These are phyloP conservation scores for Pseudomyrmex pallidus DNA, from an alignment of 1,140 invertebrate species.

Conservation along the genomic window DNA sequence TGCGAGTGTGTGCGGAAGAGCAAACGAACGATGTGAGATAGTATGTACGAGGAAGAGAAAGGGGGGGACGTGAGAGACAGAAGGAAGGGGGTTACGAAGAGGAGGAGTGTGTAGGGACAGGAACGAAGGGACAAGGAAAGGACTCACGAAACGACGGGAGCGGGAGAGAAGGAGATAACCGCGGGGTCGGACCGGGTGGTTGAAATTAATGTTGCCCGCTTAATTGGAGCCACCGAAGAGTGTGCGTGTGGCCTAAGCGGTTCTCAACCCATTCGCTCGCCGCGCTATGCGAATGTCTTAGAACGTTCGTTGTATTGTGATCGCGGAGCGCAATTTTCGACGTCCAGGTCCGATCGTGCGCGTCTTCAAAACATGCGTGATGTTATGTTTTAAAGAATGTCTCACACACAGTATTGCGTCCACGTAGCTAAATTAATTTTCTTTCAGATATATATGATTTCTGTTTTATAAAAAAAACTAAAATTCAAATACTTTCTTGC, in stretches of 20 bases:
- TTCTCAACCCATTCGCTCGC: conserved; percentile 76
- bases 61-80: conserved; percentile 13
- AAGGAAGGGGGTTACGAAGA: conserved; percentile 62
- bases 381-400: no score
- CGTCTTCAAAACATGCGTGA: background rate
- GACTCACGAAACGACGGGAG: conserved; percentile 69
- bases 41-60: background rate
- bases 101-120: conserved; percentile 57
- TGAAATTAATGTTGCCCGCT: conserved; percentile 85
- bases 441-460: no score
- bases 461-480: background rate
- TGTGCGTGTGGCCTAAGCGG: conserved; percentile 83
- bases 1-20: conserved; percentile 45
- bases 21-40: conserved; percentile 14
- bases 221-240: conserved; percentile 84
- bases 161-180: conserved; percentile 79
- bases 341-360: background rate
- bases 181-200: conserved; percentile 81
- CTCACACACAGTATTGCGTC: no score
- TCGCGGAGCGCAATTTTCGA: background rate
- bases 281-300: background rate
- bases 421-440: background rate
- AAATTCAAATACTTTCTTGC: background rate
- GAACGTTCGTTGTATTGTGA: background rate
- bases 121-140: conserved; percentile 64